phyloP scores from a whole-genome alignment of 2,888 invertebrate genomes.

The Monochamus alternatus region DNA sequence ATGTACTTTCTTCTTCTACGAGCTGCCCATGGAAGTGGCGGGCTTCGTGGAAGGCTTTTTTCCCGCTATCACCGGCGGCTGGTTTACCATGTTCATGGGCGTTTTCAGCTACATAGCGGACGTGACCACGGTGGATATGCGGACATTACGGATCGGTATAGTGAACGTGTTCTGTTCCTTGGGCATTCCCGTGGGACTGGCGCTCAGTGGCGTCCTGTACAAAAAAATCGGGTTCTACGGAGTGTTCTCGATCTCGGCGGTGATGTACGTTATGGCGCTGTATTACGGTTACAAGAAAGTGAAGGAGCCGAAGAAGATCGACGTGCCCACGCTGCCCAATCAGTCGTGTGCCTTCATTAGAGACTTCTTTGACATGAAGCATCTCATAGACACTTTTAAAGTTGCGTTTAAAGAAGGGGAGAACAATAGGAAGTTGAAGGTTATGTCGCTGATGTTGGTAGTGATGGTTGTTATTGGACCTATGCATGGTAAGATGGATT shows the following conservation, averaged over 20 bases:
- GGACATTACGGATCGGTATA: constrained; percentile 89
- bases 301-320: constrained; percentile 78
- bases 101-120: constrained; percentile 92
- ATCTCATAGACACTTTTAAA: constrained; percentile 84
- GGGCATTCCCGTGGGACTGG: constrained; percentile 92
- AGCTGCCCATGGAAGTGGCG: constrained; percentile 86
- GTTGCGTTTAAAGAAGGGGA: constrained; percentile 87
- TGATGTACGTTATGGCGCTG: constrained; percentile 82
- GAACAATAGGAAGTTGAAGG: constrained; percentile 82
- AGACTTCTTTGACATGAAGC: constrained; percentile 85
- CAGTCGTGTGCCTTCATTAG: constrained; percentile 74
- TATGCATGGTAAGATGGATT: constrained; percentile 80
- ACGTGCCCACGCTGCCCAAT: constrained; percentile 71
- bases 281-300: constrained; percentile 83
- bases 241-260: constrained; percentile 84
- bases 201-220: constrained; percentile 87
- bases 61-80: constrained; percentile 87
- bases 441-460: constrained; percentile 85
- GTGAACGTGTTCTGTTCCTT: constrained; percentile 91
- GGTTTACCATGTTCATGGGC: constrained; percentile 94
- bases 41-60: constrained; percentile 87
- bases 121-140: constrained; percentile 86
- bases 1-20: constrained; percentile 86
- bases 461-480: constrained; percentile 90
- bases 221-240: constrained; percentile 87